Base-by-base conservation (phyloP, 2,113 vertebrate genomes). In the Pterocles gutturalis region DNA sequence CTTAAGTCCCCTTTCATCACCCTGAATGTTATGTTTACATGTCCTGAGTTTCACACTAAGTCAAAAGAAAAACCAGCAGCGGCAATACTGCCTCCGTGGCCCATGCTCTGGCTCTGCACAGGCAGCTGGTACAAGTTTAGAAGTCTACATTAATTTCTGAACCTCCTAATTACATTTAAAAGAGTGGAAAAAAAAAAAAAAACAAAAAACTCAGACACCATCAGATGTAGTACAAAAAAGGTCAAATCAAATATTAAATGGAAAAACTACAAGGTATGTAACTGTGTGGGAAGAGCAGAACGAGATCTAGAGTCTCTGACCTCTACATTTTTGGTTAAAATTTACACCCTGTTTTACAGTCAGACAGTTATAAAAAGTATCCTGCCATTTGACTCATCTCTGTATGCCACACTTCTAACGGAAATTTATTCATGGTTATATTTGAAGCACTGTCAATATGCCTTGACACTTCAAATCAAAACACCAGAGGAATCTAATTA, bases 361-460 rank as follows among this genome's bases (percentile, higher is more conserved):
- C 81, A 84, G 57, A 51, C 29, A 60, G 90, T 92, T 95, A 93
- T 89, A 93, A 95, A 96, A 95, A 89, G 86, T 89, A 87, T 83
- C 49, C 22, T 96, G 80, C 83, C 94, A 93, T 90, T 94, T 92
- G 85, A 93, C 93, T 93, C 71, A 92, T 92, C 86, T 93, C 71
- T 90, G 49, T 61, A 29, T 54, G 80, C 75, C 87, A 88, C 80
- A 76, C 51, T 90, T 86, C 54, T 83, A 58, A 90, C 69, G 41
- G 24, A 90, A 64, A 93, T 90, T 90, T 96, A 88, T 96, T 90
- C 83, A 2, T 41, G 49, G 83, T 45, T 90, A 72, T 87, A 92
- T 93, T 78, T 92, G 88, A 93, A 84, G 83, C 79, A 53, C 62
- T 66, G 60, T 92, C 92, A 90, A 49, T 92, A 58, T 89, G 58